These are phyloP conservation scores for Hucho hucho DNA, from an alignment of 2,113 vertebrate genomes.

Conservation along the genomic window DNA sequence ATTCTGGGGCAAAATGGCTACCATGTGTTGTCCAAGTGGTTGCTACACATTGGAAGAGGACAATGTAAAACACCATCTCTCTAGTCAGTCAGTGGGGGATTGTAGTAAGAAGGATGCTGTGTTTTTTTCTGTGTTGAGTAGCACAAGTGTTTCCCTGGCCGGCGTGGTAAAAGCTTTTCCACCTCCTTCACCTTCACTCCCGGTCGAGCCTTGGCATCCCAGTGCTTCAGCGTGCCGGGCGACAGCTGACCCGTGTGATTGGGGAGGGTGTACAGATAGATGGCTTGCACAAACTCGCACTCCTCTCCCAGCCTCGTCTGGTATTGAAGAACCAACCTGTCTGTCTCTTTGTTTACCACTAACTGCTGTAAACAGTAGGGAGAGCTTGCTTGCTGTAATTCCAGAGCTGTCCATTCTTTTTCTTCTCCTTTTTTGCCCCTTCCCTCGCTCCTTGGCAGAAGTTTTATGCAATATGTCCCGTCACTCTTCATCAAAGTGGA, in stretches of 20 bases:
- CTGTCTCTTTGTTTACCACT: background rate
- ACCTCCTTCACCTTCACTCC: conserved; percentile 59
- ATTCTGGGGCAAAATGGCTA: too few species aligned
- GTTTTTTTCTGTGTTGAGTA: conserved; percentile 54
- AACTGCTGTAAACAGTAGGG: conserved; percentile 49
- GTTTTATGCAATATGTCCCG: conserved; percentile 56
- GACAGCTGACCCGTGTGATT: conserved; percentile 64
- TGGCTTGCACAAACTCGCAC: conserved; percentile 40
- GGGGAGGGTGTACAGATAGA: conserved; percentile 47
- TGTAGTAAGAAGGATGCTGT: conserved; percentile 50
- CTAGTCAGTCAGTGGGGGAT: conserved; percentile 56
- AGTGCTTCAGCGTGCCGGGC: conserved; percentile 49
- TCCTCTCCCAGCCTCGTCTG: conserved; percentile 41
- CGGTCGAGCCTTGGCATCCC: conserved; percentile 59
- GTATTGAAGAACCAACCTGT: conserved; percentile 26
- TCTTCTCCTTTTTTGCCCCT: conserved; percentile 28
- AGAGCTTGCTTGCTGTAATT: conserved; percentile 43
- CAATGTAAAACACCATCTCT: conserved; percentile 9
- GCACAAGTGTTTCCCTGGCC: conserved; percentile 56
- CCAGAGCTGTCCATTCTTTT: conserved; percentile 44
- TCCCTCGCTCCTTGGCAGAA: conserved; percentile 53
- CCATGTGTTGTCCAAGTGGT: too few species aligned
- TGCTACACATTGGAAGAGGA: too few species aligned
- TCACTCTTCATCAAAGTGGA: conserved; percentile 63
- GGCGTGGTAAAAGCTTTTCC: conserved; percentile 70